These are phyloP conservation scores for Saimiri boliviensis DNA, from an alignment of 2,113 vertebrate genomes.

Conservation along the genomic window DNA sequence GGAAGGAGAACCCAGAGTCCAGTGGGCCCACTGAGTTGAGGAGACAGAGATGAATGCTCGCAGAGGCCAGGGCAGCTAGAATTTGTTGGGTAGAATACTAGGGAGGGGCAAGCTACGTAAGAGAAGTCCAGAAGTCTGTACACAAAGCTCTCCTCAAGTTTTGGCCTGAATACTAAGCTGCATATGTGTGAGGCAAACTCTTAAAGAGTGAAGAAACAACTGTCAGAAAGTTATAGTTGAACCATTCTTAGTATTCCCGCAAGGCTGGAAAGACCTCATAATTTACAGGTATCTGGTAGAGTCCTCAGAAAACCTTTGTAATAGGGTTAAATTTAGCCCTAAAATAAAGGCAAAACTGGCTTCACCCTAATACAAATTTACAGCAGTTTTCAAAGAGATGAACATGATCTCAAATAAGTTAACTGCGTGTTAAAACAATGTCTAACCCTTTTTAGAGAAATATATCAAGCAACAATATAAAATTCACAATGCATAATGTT, in stretches of 20 bases:
- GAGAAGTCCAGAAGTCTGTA: not conserved
- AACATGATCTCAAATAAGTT: not conserved
- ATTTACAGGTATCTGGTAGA: not conserved
- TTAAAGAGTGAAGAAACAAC: not conserved
- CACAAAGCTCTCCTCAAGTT: not conserved
- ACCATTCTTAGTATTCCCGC: not conserved
- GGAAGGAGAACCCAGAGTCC: not conserved
- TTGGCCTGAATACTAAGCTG: not conserved
- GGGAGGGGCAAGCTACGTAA: not conserved
- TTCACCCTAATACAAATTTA: not conserved
- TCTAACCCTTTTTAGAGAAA: constrained; percentile 22
- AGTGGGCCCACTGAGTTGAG: not conserved
- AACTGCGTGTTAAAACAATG: not conserved
- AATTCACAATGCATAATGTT: not conserved
- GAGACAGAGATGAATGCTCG: not conserved
- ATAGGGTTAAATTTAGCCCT: not conserved
- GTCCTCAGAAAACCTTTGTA: not conserved
- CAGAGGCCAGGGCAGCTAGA: not conserved
- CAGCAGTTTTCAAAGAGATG: not conserved
- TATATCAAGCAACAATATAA: not conserved
- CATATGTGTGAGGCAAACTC: not conserved
- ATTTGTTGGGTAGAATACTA: not conserved
- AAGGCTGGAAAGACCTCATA: not conserved
- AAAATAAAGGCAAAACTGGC: not conserved
- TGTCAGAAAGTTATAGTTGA: not conserved